Base-by-base conservation (phyloP, 2,113 vertebrate genomes). In the Potamarius usumacintae region DNA sequence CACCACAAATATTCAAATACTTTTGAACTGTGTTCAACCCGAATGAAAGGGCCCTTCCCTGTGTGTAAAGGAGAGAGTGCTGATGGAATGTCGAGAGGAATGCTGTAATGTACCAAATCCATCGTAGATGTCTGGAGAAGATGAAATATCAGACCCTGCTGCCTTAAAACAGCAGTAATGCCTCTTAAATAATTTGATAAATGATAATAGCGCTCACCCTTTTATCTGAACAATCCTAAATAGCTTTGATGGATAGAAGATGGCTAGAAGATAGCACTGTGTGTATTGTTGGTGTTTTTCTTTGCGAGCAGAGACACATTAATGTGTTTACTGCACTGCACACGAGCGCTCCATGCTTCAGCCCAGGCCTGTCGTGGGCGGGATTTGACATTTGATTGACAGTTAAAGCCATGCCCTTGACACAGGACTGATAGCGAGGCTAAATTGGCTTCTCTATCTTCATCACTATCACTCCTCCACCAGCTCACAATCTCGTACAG, bases 381-480 rank as follows among this genome's bases (percentile, higher is more conserved):
- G 83, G 42, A 52, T 42, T 63, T 48, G 80, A 63, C 34, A 2
- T 63, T 27, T 77, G 84, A 85, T 74, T 85, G 72, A 85, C 57
- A 22, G 55, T 7, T 72, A 34, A 84, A 72, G 67, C n/a, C 10
- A 17, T 34, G 27, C 18, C 55, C 34, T 60, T 22, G 79, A 60
- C 53, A 81, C 57, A 81, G 79, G 55, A 34, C 27, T 18, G 27
- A 42, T 81, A 58, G 27, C 3, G 30, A 81, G 20, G 79, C 55
- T 81, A 81, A 81, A 60, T 60, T 58, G 78, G 78, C 12, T 60
- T 74, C 58, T 88, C 72, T 53, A 22, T 85, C 65, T 88, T 7
- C 62, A 79, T 50, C 63, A 69, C n/a, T 52, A 63, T 65, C 71
- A 58, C 63, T 62, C 52, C 20, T 60, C 55, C 60, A 11, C 20